Base-by-base conservation (phyloP, 2,113 vertebrate species). In the Collichthys lucidus region DNA sequence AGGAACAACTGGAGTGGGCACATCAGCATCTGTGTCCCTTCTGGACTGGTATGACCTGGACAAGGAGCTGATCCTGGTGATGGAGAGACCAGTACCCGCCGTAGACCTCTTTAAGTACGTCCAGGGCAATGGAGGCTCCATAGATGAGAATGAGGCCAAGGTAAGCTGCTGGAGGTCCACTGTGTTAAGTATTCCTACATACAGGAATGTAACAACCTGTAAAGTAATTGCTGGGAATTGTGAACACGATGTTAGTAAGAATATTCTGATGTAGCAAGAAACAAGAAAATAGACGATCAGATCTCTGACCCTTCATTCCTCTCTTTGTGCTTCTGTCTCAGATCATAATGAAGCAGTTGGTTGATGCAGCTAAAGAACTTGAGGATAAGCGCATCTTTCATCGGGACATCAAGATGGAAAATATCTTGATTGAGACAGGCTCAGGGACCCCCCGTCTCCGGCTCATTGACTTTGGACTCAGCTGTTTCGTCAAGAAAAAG, bases 391-490 rank as follows among this genome's bases (percentile, higher is more conserved):
- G 1, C 3, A 65, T 85, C 24, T 85, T 85, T 57, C 83, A 85
- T 31, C 46, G 66, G 10, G 73, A 88, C 80, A 66, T 88, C 17
- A 83, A 83, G 49, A 0, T 12, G 0, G 63, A 74, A 1, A 89
- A 82, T 2, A 62, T 89, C 16, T 44, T 84, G 7, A 79, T 66
- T 0, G 62, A 82, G 17, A 79, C 55, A 0, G 4, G 65, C 24
- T 62, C 31, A 0, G 14, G 19, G 0, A 31, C 62, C 11, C 77
- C 59, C 0, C 40, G 67, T 1, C n/a, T 69, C 1, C 14, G 63
- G 0, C 11, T 86, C 0, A 86, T 86, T 1, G 84, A 86, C 29
- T 86, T 86, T 42, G 84, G 84, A 2, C 11, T 77, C 12, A 40
- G 86, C 62, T 80, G 86, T 19, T 64, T 85, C 4, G 0, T 9